phyloP scores from a whole-genome alignment of 2,113 vertebrate genomes.

The Lethenteron camtschaticum region DNA sequence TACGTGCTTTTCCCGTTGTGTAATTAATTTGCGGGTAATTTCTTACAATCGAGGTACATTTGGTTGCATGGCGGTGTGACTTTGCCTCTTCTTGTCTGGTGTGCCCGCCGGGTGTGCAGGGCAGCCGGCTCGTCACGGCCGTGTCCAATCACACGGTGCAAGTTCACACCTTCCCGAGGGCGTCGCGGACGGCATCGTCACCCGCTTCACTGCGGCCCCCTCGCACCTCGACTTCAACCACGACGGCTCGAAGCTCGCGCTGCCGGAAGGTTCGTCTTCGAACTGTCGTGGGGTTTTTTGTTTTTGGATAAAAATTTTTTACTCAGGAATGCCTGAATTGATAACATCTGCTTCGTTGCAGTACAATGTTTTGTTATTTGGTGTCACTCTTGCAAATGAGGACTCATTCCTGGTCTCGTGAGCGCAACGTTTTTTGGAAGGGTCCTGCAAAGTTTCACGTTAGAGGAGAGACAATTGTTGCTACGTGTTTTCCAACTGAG shows the following conservation, averaged over 20 bases:
- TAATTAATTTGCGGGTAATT: no score
- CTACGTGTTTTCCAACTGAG: no score
- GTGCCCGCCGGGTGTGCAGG: not conserved
- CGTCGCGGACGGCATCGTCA: conserved; percentile 66
- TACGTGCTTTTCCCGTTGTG: no score
- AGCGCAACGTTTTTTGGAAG: no score
- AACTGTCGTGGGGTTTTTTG: conserved; percentile 6
- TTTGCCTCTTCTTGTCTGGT: not conserved
- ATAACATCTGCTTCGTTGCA: not conserved
- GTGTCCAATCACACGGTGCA: conserved; percentile 70
- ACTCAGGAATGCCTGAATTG: not conserved
- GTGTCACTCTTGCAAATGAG: not conserved
- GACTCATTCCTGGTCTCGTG: no score
- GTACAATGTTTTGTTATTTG: not conserved
- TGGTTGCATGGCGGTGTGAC: not conserved
- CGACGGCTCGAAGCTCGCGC: conserved; percentile 42
- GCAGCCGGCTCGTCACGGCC: conserved; percentile 48
- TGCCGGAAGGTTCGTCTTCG: conserved; percentile 43
- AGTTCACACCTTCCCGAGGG: conserved; percentile 71
- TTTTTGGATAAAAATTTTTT: not conserved
- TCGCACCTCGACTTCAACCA: conserved; percentile 59
- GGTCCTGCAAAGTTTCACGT: no score
- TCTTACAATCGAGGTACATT: no score
- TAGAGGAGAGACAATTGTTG: no score
- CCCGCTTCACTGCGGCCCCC: conserved; percentile 65